These are phyloP conservation scores for Phenganax subtilis DNA, from an alignment of 92 coral and sea anemone species.

Conservation along the genomic window DNA sequence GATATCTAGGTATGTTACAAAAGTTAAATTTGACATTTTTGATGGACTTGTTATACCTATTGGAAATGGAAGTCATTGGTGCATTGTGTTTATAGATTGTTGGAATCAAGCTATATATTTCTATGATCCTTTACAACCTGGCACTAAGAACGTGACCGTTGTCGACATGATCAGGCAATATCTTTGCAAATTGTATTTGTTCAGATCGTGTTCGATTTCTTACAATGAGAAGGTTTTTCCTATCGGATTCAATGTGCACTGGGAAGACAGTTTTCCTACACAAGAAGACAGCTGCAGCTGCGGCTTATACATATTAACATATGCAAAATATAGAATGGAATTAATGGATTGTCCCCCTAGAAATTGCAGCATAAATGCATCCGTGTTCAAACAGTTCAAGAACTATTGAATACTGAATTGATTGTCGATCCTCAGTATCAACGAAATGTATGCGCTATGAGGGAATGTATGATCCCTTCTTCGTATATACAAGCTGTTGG, in stretches of 20 bases:
- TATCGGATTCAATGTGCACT: background rate
- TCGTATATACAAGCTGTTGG: background rate
- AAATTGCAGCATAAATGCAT: background rate
- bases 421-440: background rate
- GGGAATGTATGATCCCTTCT: background rate
- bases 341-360: background rate
- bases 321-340: conserved; percentile 51
- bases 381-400: background rate
- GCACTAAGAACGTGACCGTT: background rate
- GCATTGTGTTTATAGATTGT: background rate
- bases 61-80: background rate
- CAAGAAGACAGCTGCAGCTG: conserved; percentile 1
- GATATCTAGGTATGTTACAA: background rate
- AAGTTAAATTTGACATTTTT: background rate
- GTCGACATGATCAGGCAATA: background rate
- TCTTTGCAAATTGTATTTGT: background rate
- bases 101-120: background rate
- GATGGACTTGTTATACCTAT: conserved; percentile 5
- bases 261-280: conserved; percentile 1
- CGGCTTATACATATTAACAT: conserved; percentile 34
- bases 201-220: background rate
- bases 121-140: background rate
- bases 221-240: background rate
- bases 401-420: background rate
- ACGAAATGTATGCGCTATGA: background rate